Evolutionary conservation across 2,888 invertebrate genomes (phyloP).

Genomic region (Drosophila hamatofila): DNA sequence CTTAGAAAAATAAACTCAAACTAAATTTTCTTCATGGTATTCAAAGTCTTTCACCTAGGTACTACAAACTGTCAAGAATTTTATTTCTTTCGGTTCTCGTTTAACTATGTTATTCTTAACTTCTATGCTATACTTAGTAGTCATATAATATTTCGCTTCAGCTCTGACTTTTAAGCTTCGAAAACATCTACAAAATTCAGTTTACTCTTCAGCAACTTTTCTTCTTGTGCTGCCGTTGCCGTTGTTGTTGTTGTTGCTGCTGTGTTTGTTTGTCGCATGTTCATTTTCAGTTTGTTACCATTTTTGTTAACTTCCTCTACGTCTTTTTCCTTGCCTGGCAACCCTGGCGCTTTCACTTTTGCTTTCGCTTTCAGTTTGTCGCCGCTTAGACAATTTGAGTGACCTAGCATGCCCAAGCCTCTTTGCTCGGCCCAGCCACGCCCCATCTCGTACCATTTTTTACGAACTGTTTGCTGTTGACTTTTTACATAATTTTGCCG

Average conservation of each 20-base stretch:
- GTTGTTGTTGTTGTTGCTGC: slow-evolving; percentile 7
- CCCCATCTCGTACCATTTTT: slow-evolving; percentile 3
- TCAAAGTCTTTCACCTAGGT: background rate
- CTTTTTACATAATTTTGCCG: slow-evolving; percentile 78
- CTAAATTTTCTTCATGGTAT: background rate
- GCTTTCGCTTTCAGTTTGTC: slow-evolving; percentile 68
- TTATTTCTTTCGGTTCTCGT: background rate
- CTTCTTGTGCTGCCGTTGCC: background rate
- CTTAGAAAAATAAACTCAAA: background rate
- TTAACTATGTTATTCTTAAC: background rate
- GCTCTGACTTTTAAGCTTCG: slow-evolving; percentile 11
- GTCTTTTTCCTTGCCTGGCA: slow-evolving; percentile 44
- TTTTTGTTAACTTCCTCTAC: slow-evolving; percentile 41
- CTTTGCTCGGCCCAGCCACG: background rate
- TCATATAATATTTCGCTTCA: background rate
- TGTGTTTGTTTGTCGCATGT: slow-evolving; percentile 49
- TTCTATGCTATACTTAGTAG: background rate
- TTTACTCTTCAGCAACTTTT: slow-evolving; percentile 16
- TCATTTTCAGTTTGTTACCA: slow-evolving; percentile 64
- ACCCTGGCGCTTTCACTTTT: slow-evolving; percentile 61
- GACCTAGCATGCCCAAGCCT: slow-evolving; percentile 34
- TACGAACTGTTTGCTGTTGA: slow-evolving; percentile 57
- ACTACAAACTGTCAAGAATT: background rate
- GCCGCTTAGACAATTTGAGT: slow-evolving; percentile 65
- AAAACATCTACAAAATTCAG: slow-evolving; percentile 10